Evolutionary conservation across 2,113 vertebrate genomes (phyloP).

Genomic region (Sakesphorus luctuosus): DNA sequence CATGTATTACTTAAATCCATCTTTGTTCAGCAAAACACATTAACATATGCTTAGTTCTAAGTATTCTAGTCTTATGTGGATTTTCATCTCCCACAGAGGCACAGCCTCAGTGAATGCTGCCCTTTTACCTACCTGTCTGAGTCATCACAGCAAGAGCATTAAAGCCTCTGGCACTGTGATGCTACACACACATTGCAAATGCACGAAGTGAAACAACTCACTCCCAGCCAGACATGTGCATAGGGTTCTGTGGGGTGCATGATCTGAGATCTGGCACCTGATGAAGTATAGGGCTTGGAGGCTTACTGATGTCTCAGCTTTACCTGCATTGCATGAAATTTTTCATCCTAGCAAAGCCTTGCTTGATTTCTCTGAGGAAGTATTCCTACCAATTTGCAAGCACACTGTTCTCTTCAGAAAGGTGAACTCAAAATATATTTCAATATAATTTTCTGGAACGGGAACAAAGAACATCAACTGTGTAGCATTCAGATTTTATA

Average conservation of each 20-base stretch:
- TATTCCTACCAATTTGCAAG: background rate
- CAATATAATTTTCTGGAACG: background rate
- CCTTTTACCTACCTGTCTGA: background rate
- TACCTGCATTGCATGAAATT: background rate
- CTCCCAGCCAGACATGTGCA: accelerated
- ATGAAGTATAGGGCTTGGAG: background rate
- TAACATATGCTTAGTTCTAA: background rate
- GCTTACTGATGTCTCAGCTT: background rate
- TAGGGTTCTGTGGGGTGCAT: background rate
- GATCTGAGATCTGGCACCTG: background rate
- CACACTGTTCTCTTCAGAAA: background rate
- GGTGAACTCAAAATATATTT: background rate
- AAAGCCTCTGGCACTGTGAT: background rate
- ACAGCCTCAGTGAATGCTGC: background rate
- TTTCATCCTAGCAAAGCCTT: background rate
- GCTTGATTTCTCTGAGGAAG: background rate
- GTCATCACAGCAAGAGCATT: background rate
- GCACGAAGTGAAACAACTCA: background rate
- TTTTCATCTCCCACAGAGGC: background rate
- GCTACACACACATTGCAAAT: background rate
- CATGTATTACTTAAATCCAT: background rate
- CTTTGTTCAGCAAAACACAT: background rate
- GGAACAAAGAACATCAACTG: background rate
- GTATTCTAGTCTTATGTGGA: background rate
- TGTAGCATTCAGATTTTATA: background rate